Evolutionary conservation across 1,140 invertebrate genomes (phyloP), one percentile per base, ranked within the genome.

Genomic region (Temnothorax longispinosus): DNA sequence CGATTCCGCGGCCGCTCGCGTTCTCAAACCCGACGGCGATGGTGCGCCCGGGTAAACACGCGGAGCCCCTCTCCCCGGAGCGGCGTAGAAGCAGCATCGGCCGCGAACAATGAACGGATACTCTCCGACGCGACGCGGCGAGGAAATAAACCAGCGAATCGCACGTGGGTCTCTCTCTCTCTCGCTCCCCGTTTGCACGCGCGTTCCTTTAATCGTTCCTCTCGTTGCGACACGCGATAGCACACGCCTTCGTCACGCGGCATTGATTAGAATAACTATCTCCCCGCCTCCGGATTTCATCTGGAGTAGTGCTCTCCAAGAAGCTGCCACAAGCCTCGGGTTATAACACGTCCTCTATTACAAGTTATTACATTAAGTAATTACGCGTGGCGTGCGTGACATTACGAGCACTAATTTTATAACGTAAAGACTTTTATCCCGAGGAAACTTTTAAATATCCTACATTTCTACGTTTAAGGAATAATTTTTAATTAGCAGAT

Each of bases 101-200:
- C n/a, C 3, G 84, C 35, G 13, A 54, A 54, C 72, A 88, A 85
- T 65, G 72, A 50, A 74, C 80, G 67, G 80, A 74, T 82, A 27
- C 67, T 56, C 18, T 50, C 21, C 41, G 27, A 27, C 27, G 27
- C 27, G 27, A 27, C 27, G 27, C 27, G 21, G 41, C 41, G 41
- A 74, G 67, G 65, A 82, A 74, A 74, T 35, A 41, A 65, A 35
- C 41, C 7, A 18, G 67, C 47, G 52, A 82, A 47, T 82, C 52
- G 67, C 67, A 82, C 67, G 67, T 82, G 78, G 78, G 15, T 67
- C 13, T 32, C 32, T 56, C 44, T 35, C 21, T 67, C 27, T 32
- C 64, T 56, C 44, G 35, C 15, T 67, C 38, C 32, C 18, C n/a
- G 44, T 74, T 60, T 82, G 18, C 54, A 82, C 67, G 18, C 80